Base-by-base conservation (phyloP, 2,888 invertebrate genomes). In the Pseudococcus jackbeardsleyi region DNA sequence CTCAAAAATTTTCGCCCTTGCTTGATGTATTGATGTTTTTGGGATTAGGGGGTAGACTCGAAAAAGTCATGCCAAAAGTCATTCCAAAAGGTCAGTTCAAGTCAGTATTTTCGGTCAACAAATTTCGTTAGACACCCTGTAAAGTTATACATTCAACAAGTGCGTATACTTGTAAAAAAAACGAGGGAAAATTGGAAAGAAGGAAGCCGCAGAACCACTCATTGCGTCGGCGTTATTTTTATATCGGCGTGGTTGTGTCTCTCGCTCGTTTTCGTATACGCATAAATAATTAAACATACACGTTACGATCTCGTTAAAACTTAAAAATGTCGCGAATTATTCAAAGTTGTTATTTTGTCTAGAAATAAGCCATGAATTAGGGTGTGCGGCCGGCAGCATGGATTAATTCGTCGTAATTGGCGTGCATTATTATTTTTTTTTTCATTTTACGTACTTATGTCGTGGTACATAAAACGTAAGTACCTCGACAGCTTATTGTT, bases 241-340 rank as follows among this genome's bases (percentile, higher is more conserved):
- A 64, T 22, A 64, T 64, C 64, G 22, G 22, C 22, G 64, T 22
- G 22, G 22, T 64, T 22, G 64, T 22, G 22, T 12, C n/a, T n/a
- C n/a, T n/a, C 54, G 54, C n/a, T 50, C 54, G 17, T 6, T 54
- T n/a, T 54, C 64, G 64, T 64, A 12, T 19, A 17, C 54, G 11
- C 15, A 9, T 64, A 64, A 64, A 64, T 22, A 64, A 64, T 64
- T 64, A 64, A 64, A 64, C 1, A 64, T 19, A 19, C 22, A 22
- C 22, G 64, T 64, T 64, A 64, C 64, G 22, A 64, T 64, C 64
- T 64, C 64, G 64, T 64, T 64, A 42, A 8, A 5, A 33, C 26
- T 33, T 33, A 64, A 64, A 64, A 64, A 64, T 64, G 64, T 64
- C 64, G 64, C 64, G 64, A 64, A 64, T 64, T 64, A 64, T 64